These are phyloP conservation scores for Odocoileus virginianus DNA, from an alignment of 2,113 vertebrate species.

Conservation along the genomic window DNA sequence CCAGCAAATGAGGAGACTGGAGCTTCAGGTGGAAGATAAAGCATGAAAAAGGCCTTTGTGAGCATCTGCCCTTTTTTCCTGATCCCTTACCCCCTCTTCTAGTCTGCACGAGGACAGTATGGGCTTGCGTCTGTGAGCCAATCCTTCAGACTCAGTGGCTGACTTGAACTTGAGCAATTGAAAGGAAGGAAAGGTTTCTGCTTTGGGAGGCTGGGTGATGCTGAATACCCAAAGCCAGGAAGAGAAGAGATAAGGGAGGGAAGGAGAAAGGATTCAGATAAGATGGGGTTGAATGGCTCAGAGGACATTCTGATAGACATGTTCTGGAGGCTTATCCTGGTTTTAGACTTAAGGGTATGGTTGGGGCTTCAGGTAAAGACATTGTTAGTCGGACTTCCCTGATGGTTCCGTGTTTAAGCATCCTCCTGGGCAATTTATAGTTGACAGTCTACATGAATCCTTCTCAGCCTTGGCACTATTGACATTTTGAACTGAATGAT, in stretches of 20 bases:
- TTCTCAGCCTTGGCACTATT: background rate
- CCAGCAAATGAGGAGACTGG: background rate
- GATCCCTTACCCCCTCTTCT: accelerated
- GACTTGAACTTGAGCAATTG: background rate
- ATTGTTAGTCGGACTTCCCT: background rate
- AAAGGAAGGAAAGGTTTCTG: background rate
- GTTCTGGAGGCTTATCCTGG: background rate
- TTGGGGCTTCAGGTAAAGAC: background rate
- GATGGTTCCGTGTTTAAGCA: background rate
- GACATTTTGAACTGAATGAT: background rate
- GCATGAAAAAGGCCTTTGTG: background rate
- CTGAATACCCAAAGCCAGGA: background rate
- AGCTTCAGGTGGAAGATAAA: background rate
- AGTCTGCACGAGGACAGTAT: background rate
- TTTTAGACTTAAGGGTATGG: background rate
- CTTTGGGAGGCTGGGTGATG: background rate
- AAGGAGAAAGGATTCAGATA: background rate
- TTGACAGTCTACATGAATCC: background rate
- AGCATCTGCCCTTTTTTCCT: background rate
- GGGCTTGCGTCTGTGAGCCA: background rate
- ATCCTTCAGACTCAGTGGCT: background rate
- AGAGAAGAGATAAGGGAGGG: background rate
- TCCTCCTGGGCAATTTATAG: background rate
- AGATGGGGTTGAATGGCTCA: background rate
- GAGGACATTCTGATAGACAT: background rate